Evolutionary conservation across 1,140 invertebrate genomes (phyloP).

Genomic region (Neotoxoptera formosana): DNA sequence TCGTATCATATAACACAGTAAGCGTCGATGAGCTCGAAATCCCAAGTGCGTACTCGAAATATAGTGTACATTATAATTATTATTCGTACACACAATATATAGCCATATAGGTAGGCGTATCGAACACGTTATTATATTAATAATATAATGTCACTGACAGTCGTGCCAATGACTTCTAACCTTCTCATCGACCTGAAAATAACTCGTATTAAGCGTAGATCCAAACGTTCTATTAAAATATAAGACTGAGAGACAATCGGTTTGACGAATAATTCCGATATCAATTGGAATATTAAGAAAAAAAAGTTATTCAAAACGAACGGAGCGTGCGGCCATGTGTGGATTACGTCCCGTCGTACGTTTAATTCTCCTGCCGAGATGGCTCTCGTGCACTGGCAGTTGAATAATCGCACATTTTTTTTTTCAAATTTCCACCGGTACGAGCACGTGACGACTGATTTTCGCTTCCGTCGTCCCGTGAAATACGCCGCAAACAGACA

Average conservation of each 20-base stretch:
- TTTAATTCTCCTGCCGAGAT: not conserved
- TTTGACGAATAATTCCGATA: not conserved
- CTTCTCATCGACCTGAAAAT: not conserved
- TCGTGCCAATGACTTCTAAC: not conserved
- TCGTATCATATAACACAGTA: too few relatives aligned
- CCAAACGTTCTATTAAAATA: too few relatives aligned
- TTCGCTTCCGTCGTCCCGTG: not conserved
- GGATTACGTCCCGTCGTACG: not conserved
- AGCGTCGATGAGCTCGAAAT: not conserved
- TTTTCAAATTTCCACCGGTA: not conserved
- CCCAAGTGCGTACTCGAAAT: not conserved
- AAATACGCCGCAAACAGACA: not conserved
- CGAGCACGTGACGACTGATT: not conserved
- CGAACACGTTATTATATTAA: not conserved
- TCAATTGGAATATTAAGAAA: not conserved
- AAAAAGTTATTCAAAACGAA: not conserved
- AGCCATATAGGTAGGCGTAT: too few relatives aligned
- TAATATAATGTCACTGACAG: not conserved
- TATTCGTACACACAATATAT: not conserved
- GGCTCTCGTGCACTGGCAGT: not conserved
- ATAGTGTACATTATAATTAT: not conserved
- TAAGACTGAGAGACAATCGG: not conserved
- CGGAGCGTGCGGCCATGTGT: not conserved
- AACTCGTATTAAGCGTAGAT: not conserved
- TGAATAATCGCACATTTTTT: not conserved